These are phyloP conservation scores for Poeciliopsis infans DNA, from an alignment of 2,797 vertebrate genomes.

Conservation along the genomic window DNA sequence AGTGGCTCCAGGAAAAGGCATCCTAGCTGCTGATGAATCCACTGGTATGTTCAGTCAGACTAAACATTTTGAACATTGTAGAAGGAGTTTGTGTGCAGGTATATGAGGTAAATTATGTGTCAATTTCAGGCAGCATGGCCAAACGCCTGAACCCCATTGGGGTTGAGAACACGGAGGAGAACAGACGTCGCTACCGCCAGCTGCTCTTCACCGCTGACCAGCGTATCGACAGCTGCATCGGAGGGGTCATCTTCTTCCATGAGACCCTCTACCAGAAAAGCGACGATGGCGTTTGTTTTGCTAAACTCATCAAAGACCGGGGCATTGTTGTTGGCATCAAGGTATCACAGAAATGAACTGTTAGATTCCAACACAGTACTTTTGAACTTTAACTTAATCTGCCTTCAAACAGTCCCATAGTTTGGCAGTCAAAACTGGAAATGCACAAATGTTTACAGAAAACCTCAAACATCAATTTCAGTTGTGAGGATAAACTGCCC, in stretches of 20 bases:
- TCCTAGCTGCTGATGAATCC: conserved; percentile 85
- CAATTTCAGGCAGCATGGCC: conserved; percentile 90
- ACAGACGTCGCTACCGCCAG: conserved; percentile 94
- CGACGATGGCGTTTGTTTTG: conserved; percentile 88
- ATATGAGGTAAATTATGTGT: neutral
- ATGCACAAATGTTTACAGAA: conserved; percentile 42
- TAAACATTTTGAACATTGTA: neutral
- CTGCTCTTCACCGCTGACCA: conserved; percentile 93
- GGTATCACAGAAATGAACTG: conserved; percentile 71
- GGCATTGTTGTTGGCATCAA: conserved; percentile 96
- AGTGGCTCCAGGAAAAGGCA: conserved; percentile 83
- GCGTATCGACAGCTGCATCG: conserved; percentile 91
- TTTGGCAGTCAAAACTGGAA: conserved; percentile 25
- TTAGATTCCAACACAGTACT: neutral
- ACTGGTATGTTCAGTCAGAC: conserved; percentile 67
- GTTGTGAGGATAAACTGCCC: conserved; percentile 23
- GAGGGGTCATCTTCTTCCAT: conserved; percentile 97
- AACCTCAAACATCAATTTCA: neutral
- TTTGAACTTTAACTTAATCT: neutral
- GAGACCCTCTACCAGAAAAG: conserved; percentile 97
- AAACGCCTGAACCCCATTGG: conserved; percentile 95
- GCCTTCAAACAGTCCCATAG: neutral
- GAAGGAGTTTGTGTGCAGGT: neutral
- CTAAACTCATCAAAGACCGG: conserved; percentile 90
- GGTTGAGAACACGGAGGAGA: conserved; percentile 97